These are phyloP conservation scores for Lontra canadensis DNA, from an alignment of 2,113 vertebrate genomes.

Conservation along the genomic window DNA sequence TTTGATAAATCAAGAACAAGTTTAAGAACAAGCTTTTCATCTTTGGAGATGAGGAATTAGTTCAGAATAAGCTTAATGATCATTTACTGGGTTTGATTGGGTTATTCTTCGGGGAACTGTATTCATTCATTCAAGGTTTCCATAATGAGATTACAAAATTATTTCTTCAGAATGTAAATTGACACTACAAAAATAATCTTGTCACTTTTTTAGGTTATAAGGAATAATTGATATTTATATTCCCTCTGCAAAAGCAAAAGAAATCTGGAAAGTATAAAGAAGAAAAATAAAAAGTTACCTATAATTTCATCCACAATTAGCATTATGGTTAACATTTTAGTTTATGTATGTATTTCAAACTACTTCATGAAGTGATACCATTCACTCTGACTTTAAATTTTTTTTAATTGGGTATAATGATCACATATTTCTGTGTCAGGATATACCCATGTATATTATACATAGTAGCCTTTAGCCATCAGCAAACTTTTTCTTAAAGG, in stretches of 20 bases:
- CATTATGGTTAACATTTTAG: neutral
- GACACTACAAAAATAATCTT: neutral
- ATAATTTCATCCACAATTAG: neutral
- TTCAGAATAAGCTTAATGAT: neutral
- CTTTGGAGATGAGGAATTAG: neutral
- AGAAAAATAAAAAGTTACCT: neutral
- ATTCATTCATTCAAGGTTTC: neutral
- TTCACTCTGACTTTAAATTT: neutral
- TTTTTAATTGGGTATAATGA: neutral
- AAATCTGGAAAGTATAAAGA: neutral
- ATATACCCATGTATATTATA: neutral
- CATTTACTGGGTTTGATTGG: neutral
- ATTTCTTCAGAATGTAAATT: neutral
- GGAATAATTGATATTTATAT: neutral
- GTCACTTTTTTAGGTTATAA: slow-evolving; percentile 4
- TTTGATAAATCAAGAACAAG: neutral
- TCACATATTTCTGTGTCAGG: neutral
- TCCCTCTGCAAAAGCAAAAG: neutral
- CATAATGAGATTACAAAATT: neutral
- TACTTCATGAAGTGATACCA: neutral
- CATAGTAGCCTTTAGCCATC: neutral
- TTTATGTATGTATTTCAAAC: neutral
- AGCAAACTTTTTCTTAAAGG: neutral
- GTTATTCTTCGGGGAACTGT: neutral
- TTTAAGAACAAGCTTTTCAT: slow-evolving; percentile 38